Evolutionary conservation across 2,888 invertebrate genomes (phyloP).

Genomic region (Leistus spinibarbis): DNA sequence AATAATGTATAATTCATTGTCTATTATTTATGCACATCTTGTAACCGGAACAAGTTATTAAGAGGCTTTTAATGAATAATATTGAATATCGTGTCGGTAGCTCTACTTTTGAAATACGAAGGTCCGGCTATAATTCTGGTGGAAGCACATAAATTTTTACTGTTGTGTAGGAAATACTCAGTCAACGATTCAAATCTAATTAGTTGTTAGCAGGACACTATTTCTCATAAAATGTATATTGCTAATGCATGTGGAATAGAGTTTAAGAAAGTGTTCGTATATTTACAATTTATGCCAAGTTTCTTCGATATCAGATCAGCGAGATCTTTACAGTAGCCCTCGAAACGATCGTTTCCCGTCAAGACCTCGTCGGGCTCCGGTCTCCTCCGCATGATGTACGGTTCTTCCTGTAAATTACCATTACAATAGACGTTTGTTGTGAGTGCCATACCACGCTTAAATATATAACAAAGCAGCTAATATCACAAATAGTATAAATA

Average conservation of each 20-base stretch:
- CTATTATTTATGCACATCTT: too few relatives aligned
- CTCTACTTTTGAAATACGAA: too few relatives aligned
- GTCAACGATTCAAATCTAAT: too few relatives aligned
- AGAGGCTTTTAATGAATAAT: too few relatives aligned
- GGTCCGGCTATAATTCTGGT: too few relatives aligned
- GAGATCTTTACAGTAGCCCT: slow-evolving; percentile 93
- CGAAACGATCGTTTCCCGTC: slow-evolving; percentile 77
- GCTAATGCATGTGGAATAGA: not conserved
- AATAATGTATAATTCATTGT: too few relatives aligned
- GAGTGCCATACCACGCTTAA: not conserved
- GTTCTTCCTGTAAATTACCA: slow-evolving; percentile 70
- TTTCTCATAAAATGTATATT: not conserved
- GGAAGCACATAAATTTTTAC: too few relatives aligned
- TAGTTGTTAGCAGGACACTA: not conserved
- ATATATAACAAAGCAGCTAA: not conserved
- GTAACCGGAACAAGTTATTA: too few relatives aligned
- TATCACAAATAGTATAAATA: not conserved
- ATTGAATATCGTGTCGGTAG: too few relatives aligned
- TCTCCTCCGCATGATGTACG: slow-evolving; percentile 81
- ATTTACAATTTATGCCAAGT: slow-evolving; percentile 85
- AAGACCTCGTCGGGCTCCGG: slow-evolving; percentile 69
- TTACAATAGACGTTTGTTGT: slow-evolving; percentile 15
- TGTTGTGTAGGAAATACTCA: too few relatives aligned
- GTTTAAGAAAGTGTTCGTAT: slow-evolving; percentile 15
- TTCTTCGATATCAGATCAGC: slow-evolving; percentile 80